Evolutionary conservation across 2,797 vertebrate species (phyloP).

Genomic region (Cygnus olor): DNA sequence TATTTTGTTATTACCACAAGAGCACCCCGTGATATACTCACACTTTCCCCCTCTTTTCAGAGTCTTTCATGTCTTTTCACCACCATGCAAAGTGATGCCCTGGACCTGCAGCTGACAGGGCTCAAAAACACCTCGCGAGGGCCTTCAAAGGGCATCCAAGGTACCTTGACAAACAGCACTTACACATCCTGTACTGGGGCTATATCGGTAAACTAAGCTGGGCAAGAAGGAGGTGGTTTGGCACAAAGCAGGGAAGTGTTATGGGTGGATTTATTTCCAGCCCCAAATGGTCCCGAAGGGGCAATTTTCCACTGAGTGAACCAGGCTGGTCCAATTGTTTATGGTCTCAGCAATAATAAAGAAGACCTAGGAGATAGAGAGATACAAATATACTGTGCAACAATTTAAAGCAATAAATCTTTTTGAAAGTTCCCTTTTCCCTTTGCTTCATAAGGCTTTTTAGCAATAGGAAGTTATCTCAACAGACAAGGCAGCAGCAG

Average conservation of each 20-base stretch:
- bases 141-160: neutral
- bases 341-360: neutral
- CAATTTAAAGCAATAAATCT: neutral
- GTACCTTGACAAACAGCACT: neutral
- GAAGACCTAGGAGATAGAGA: neutral
- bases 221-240: neutral
- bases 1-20: neutral
- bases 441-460: neutral
- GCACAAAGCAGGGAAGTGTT: neutral
- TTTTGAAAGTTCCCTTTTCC: constrained; percentile 6
- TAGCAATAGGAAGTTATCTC: constrained; percentile 21
- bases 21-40: neutral
- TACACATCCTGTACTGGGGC: neutral
- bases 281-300: neutral
- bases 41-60: neutral
- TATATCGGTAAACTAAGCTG: neutral
- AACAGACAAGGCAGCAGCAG: constrained; percentile 27
- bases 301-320: constrained; percentile 22
- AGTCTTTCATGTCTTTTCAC: neutral
- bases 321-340: neutral
- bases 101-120: neutral
- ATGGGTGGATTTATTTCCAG: constrained; percentile 1
- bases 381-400: neutral
- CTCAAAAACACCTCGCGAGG: neutral
- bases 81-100: neutral